Evolutionary conservation across 92 coral and sea anemone genomes (phyloP).

Genomic region (Phenganax stokvisi): DNA sequence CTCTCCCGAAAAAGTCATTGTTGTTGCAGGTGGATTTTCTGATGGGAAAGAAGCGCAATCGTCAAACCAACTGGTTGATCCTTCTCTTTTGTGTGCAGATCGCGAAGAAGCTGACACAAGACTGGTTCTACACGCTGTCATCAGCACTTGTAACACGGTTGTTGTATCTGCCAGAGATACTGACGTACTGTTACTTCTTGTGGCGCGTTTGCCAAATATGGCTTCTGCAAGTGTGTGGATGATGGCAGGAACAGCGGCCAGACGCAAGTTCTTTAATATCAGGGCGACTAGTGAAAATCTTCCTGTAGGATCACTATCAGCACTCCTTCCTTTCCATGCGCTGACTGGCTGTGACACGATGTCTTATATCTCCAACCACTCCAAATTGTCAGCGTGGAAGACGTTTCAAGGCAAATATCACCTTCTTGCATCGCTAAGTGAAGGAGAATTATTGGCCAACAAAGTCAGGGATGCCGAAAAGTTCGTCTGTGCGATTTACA

Average conservation of each 20-base stretch:
- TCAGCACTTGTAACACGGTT: constrained; percentile 42
- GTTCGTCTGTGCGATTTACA: constrained; percentile 51
- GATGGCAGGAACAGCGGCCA: constrained; percentile 60
- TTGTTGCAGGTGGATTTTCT: constrained; percentile 49
- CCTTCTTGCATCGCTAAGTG: constrained; percentile 36
- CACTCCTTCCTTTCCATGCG: constrained; percentile 59
- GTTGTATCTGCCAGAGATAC: constrained; percentile 51
- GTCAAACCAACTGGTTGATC: constrained; percentile 40
- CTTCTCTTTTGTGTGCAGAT: constrained; percentile 33
- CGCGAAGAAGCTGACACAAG: constrained; percentile 55
- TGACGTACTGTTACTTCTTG: constrained; percentile 53
- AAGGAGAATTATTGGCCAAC: constrained; percentile 35
- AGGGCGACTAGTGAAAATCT: constrained; percentile 42
- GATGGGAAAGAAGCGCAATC: constrained; percentile 47
- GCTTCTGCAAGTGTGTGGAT: constrained; percentile 45
- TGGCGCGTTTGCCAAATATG: constrained; percentile 47
- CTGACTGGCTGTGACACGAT: constrained; percentile 48
- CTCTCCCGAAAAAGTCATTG: constrained; percentile 42
- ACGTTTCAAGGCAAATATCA: constrained; percentile 34
- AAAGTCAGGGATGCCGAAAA: constrained; percentile 45
- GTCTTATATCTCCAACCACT: constrained; percentile 40
- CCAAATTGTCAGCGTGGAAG: constrained; percentile 43
- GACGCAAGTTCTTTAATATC: constrained; percentile 50
- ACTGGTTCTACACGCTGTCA: constrained; percentile 37
- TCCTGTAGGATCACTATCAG: constrained; percentile 31